Percentiles rank a stretch among this genome's conserved stretches.
Conservation (phyloP, 1,140 invertebrate genomes). For the Acromyrmex charruanus region DNA sequence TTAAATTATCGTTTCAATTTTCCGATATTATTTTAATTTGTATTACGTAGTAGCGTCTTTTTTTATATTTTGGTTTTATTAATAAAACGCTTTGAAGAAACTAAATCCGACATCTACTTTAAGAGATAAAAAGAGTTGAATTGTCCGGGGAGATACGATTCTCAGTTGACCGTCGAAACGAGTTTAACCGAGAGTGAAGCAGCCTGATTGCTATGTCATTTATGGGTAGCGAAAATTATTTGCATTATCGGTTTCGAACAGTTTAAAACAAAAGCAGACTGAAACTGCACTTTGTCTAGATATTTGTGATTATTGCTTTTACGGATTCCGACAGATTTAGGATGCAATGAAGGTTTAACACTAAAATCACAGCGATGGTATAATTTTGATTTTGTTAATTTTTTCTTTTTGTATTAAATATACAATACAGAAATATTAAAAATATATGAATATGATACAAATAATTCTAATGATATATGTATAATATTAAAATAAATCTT, state of each 20-base stretch:
- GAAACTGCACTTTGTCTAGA: slow-evolving; percentile 14
- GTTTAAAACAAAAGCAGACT: slow-evolving; percentile 43
- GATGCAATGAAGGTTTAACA: background rate
- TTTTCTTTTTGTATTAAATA: too few species aligned
- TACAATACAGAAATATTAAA: too few species aligned
- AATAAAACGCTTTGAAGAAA: slow-evolving; percentile 26
- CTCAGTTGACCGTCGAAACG: slow-evolving; percentile 72
- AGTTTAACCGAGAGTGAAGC: slow-evolving; percentile 72
- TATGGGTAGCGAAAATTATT: slow-evolving; percentile 68
- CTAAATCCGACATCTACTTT: slow-evolving; percentile 33
- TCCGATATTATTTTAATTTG: slow-evolving; percentile 21
- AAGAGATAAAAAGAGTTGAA: slow-evolving; percentile 2
- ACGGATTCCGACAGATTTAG: background rate
- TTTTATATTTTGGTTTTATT: slow-evolving; percentile 17
- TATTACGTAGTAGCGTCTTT: background rate
- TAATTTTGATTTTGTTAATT: too few species aligned
- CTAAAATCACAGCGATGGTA: too few species aligned
- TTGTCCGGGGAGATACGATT: slow-evolving; percentile 18
- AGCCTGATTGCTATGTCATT: slow-evolving; percentile 71
- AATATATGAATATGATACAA: too few species aligned
- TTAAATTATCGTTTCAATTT: background rate
- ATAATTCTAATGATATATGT: too few species aligned
- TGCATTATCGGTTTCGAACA: slow-evolving; percentile 67
- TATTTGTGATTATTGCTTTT: slow-evolving; percentile 12
- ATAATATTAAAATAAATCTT: too few species aligned